Conservation (phyloP, 1,140 invertebrate species). For the Marisa cornuarietis region DNA sequence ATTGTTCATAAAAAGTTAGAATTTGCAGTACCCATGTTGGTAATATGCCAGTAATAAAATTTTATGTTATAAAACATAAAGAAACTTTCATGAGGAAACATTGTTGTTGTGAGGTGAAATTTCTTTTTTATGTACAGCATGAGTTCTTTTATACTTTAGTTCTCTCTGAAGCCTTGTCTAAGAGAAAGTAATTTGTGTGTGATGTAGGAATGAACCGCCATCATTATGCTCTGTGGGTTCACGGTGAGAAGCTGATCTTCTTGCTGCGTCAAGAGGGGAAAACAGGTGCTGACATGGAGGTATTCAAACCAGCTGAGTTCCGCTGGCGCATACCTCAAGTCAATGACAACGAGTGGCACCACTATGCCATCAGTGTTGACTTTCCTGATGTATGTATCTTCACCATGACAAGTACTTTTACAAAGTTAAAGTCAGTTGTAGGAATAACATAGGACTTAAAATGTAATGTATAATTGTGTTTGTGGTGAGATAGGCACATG, state of each 20-base stretch:
- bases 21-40: no score
- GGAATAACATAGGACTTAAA: no score
- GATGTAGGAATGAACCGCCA: slow-evolving; percentile 94
- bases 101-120: not conserved
- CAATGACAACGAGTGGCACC: slow-evolving; percentile 96
- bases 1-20: no score
- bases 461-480: no score
- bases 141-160: not conserved
- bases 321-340: slow-evolving; percentile 75
- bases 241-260: slow-evolving; percentile 95
- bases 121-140: not conserved
- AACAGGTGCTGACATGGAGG: slow-evolving; percentile 89
- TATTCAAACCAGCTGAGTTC: slow-evolving; percentile 98
- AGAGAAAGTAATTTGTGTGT: slow-evolving; percentile 10
- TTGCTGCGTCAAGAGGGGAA: slow-evolving; percentile 91
- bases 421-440: no score
- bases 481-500: not conserved
- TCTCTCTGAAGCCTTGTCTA: not conserved
- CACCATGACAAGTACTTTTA: not conserved
- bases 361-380: slow-evolving; percentile 90
- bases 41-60: not conserved
- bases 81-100: not conserved
- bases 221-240: slow-evolving; percentile 95
- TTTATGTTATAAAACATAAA: no score
- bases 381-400: slow-evolving; percentile 39